Percentiles rank a stretch among this genome's conserved stretches.
These are phyloP conservation scores for Doryteuthis pealeii DNA, from an alignment of 1,140 invertebrate species.

Conservation along the genomic window DNA sequence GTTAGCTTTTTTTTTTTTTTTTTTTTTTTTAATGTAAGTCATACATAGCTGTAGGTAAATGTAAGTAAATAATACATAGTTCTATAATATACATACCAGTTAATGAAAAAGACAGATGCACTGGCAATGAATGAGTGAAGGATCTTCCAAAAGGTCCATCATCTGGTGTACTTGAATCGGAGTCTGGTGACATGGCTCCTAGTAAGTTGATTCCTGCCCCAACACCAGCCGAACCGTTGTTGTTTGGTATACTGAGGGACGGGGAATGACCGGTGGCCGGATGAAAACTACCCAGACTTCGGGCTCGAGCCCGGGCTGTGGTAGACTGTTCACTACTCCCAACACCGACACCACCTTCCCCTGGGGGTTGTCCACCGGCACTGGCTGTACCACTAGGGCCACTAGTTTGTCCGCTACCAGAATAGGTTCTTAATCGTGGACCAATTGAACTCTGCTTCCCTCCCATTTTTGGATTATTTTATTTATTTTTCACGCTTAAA, in stretches of 20 bases:
- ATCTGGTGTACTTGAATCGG: constrained; percentile 54
- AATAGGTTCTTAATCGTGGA: constrained; percentile 50
- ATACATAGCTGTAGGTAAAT: neutral
- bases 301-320: constrained; percentile 40
- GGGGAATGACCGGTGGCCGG: constrained; percentile 31
- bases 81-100: constrained; percentile 42
- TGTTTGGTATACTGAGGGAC: constrained; percentile 40
- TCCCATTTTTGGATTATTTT: constrained; percentile 37
- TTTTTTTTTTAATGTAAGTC: neutral
- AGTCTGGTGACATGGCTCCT: constrained; percentile 49
- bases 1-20: too few species aligned
- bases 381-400: neutral
- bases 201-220: neutral
- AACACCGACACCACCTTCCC: constrained; percentile 39
- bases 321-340: constrained; percentile 32
- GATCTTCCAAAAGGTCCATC: constrained; percentile 43
- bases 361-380: constrained; percentile 13
- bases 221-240: neutral
- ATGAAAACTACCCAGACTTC: constrained; percentile 50
- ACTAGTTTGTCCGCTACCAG: constrained; percentile 40
- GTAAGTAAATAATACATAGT: neutral
- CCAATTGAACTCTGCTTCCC: constrained; percentile 49
- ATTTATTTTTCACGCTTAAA: neutral
- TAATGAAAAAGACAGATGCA: constrained; percentile 50
- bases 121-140: constrained; percentile 50